Conservation (phyloP, 64 coral and sea anemone genomes). For the Anthopleura sola region DNA sequence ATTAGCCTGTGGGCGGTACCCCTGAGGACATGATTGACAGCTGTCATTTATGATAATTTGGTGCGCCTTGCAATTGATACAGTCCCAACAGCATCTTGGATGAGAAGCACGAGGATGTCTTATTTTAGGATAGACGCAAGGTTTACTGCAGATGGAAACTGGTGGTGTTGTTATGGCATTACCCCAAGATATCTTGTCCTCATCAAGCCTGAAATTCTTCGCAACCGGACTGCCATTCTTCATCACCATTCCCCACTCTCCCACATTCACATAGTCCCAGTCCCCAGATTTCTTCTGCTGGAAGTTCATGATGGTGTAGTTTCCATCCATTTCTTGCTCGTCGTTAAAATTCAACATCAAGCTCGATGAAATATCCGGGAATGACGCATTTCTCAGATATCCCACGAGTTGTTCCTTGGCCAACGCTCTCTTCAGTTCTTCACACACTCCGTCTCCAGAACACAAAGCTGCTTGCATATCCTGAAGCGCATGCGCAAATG, state of each 20-base stretch:
- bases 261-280: conserved; percentile 66
- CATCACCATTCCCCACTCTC: conserved; percentile 53
- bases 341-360: conserved; percentile 69
- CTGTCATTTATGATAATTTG: conserved; percentile 73
- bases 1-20: conserved; percentile 55
- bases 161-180: conserved; percentile 38
- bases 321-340: conserved; percentile 89
- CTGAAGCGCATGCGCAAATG: conserved; percentile 73
- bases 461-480: conserved; percentile 59
- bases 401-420: conserved; percentile 24
- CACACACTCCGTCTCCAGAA: conserved; percentile 57
- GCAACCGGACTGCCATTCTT: not conserved
- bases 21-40: conserved; percentile 55
- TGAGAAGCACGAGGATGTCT: conserved; percentile 30
- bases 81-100: conserved; percentile 72
- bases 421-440: conserved; percentile 40
- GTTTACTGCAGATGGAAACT: conserved; percentile 57
- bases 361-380: conserved; percentile 60
- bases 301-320: conserved; percentile 89
- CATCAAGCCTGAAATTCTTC: conserved; percentile 33
- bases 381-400: conserved; percentile 77
- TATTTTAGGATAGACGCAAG: conserved; percentile 50
- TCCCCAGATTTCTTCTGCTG: conserved; percentile 38
- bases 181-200: conserved; percentile 53
- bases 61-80: conserved; percentile 36